Evolutionary conservation across 2,888 invertebrate genomes (phyloP).

Genomic region (Chironomus tentans): DNA sequence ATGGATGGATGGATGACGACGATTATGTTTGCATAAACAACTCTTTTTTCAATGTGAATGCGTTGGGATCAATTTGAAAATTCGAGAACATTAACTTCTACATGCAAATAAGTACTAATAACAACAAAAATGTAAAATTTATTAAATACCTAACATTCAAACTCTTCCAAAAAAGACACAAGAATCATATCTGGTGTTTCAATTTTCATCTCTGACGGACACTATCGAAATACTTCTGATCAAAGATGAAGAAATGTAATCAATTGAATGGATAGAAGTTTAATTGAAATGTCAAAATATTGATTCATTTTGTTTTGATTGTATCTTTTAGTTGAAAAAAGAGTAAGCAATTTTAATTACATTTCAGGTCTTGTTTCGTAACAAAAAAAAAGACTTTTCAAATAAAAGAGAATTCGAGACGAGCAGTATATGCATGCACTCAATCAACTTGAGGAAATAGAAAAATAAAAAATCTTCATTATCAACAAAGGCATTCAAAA

Average conservation of each 20-base stretch:
- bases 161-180: too few relatives aligned
- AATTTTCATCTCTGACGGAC: background rate
- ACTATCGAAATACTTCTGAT: background rate
- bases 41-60: background rate
- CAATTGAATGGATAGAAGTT: slow-evolving; percentile 9
- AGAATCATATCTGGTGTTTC: background rate
- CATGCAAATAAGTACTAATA: too few relatives aligned
- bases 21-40: background rate
- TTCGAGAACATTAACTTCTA: background rate
- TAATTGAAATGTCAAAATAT: slow-evolving; percentile 6
- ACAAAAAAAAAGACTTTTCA: too few relatives aligned
- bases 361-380: background rate
- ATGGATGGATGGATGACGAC: too few relatives aligned
- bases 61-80: background rate
- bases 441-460: background rate
- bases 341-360: background rate
- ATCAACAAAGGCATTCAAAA: too few relatives aligned
- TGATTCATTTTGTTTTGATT: background rate
- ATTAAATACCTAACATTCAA: too few relatives aligned
- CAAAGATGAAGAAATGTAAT: slow-evolving; percentile 15
- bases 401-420: too few relatives aligned
- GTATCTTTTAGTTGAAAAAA: background rate
- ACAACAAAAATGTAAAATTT: too few relatives aligned
- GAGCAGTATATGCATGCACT: too few relatives aligned
- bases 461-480: background rate